A percentile compares a stretch with the other conserved stretches of the same genome.
These are phyloP conservation scores for Leucophenga varia DNA, from an alignment of 1,140 invertebrate genomes.

Conservation along the genomic window DNA sequence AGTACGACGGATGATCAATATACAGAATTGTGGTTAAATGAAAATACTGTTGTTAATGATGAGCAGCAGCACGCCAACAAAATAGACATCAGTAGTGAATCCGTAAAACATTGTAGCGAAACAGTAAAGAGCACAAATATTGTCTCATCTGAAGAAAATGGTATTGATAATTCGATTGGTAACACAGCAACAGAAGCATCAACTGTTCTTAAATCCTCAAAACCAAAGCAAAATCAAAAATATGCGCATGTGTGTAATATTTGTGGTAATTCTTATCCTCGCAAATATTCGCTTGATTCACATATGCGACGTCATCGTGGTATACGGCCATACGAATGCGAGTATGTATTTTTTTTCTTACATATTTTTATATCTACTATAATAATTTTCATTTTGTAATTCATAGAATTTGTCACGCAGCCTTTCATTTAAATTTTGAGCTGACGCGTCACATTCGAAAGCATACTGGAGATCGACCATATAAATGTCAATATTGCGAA, in stretches of 20 bases:
- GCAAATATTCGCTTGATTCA: slow-evolving; percentile 41
- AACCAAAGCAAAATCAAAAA: too few species aligned
- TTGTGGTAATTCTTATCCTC: slow-evolving; percentile 47
- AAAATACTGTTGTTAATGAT: too few species aligned
- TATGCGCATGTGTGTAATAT: slow-evolving; percentile 37
- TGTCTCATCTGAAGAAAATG: too few species aligned
- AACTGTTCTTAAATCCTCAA: too few species aligned
- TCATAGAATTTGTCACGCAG: slow-evolving; percentile 39
- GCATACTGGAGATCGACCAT: slow-evolving; percentile 59
- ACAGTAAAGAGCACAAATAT: too few species aligned
- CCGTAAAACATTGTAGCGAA: not conserved
- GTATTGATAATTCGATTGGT: too few species aligned
- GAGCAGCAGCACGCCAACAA: slow-evolving; percentile 7
- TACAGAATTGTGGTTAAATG: slow-evolving; percentile 11
- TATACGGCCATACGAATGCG: slow-evolving; percentile 49
- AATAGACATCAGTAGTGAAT: not conserved
- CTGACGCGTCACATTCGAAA: slow-evolving; percentile 50
- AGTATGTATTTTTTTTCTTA: slow-evolving; percentile 23
- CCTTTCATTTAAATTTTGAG: slow-evolving; percentile 51
- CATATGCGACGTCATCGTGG: slow-evolving; percentile 50
- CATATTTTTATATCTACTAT: not conserved
- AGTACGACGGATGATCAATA: not conserved
- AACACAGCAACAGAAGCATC: too few species aligned
- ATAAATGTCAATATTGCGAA: slow-evolving; percentile 70
- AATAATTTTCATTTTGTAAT: not conserved